Percentiles rank a stretch among this genome's conserved stretches.
Conservation (phyloP, 2,797 vertebrate species). For the Setipinna tenuifilis region DNA sequence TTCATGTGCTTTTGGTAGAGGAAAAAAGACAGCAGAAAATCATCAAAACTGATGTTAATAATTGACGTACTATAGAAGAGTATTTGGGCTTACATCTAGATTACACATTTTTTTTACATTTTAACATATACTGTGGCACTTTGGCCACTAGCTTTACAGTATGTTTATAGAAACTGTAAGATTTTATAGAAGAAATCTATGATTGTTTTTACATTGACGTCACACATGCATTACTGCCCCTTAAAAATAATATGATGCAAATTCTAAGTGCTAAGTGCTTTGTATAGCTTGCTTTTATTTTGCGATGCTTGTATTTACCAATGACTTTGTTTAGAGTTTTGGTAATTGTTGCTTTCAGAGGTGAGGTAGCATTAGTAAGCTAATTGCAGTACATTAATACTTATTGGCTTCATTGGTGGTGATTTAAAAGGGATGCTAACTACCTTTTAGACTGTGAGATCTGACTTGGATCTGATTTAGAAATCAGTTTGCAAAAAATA, state of each 20-base stretch:
- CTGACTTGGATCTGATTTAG: not conserved
- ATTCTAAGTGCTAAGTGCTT: not conserved
- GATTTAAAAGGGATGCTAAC: not conserved
- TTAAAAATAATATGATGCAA: not conserved
- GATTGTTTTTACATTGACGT: no score
- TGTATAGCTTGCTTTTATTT: not conserved
- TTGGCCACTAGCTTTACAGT: not conserved
- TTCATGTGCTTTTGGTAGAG: not conserved
- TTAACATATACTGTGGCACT: no score
- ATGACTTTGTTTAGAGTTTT: not conserved
- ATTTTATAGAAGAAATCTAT: no score
- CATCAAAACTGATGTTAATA: not conserved
- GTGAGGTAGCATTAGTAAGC: not conserved
- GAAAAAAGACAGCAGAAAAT: not conserved
- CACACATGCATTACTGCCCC: not conserved
- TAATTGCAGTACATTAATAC: not conserved
- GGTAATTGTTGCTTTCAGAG: not conserved
- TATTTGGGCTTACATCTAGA: not conserved
- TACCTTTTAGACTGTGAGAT: not conserved
- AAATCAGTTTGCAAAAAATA: not conserved
- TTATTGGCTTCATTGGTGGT: not conserved
- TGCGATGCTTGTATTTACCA: no score
- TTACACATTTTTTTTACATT: no score
- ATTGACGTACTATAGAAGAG: not conserved
- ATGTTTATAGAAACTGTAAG: not conserved